Percentiles rank a stretch among this genome's conserved stretches.
phyloP scores from a whole-genome alignment of 2,113 vertebrate species.

The Anseranas semipalmata region DNA sequence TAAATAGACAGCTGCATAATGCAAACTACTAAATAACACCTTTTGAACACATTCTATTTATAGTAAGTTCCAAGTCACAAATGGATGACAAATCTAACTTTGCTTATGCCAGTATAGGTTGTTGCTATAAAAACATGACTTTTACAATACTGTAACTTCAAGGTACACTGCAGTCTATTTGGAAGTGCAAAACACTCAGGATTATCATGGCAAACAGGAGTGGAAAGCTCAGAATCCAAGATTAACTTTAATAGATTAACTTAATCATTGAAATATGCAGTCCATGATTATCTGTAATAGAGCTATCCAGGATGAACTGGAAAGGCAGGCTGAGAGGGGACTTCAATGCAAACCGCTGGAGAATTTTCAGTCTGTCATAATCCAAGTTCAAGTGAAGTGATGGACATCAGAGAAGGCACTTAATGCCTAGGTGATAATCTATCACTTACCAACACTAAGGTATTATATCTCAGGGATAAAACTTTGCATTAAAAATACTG shows the following conservation, averaged over 20 bases:
- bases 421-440: not conserved
- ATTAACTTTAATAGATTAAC: slow-evolving; percentile 5
- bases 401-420: not conserved
- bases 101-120: not conserved
- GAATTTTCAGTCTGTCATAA: not conserved
- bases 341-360: not conserved
- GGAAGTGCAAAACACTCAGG: not conserved
- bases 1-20: slow-evolving; percentile 82
- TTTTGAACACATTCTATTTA: slow-evolving; percentile 80
- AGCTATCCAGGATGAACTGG: not conserved
- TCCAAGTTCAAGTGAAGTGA: not conserved
- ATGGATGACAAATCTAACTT: slow-evolving; percentile 69
- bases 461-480: not conserved
- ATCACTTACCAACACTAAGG: not conserved
- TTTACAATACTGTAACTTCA: not conserved
- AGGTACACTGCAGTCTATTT: not conserved
- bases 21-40: slow-evolving; percentile 79
- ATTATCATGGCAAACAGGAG: slow-evolving; percentile 18
- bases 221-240: slow-evolving; percentile 1
- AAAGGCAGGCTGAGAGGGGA: not conserved
- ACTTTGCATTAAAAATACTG: not conserved
- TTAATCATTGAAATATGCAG: not conserved
- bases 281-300: not conserved
- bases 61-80: slow-evolving; percentile 59
- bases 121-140: slow-evolving; percentile 9